Evolutionary conservation across 2,797 vertebrate genomes (phyloP).

Genomic region (Acestrorhynchus altus): DNA sequence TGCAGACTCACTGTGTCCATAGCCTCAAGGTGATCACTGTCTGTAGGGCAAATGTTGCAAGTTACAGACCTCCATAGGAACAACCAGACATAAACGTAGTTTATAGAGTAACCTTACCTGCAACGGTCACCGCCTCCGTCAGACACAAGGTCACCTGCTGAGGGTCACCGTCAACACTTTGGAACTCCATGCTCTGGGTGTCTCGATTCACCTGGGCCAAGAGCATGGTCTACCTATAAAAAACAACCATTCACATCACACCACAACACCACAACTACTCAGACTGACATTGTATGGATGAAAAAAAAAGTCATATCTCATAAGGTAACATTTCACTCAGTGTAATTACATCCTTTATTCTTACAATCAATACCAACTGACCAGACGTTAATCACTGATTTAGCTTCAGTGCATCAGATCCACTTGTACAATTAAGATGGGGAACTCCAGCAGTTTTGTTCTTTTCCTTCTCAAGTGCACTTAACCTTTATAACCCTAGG

Average conservation of each 20-base stretch:
- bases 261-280: neutral
- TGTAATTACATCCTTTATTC: neutral
- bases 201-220: slow-evolving; percentile 98
- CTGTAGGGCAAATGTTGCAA: slow-evolving; percentile 66
- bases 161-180: slow-evolving; percentile 90
- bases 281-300: neutral
- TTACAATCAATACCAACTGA: too few relatives aligned
- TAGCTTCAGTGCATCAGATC: too few relatives aligned
- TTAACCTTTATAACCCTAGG: too few relatives aligned
- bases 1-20: slow-evolving; percentile 98
- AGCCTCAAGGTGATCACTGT: slow-evolving; percentile 93
- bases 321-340: neutral
- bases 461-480: too few relatives aligned
- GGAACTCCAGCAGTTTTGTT: too few relatives aligned
- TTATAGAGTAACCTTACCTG: slow-evolving; percentile 79
- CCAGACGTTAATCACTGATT: too few relatives aligned
- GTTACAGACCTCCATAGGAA: slow-evolving; percentile 7
- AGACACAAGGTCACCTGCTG: slow-evolving; percentile 96
- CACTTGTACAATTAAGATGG: too few relatives aligned
- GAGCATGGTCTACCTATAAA: slow-evolving; percentile 88
- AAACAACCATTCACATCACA: slow-evolving; percentile 19
- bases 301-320: neutral
- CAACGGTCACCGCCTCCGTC: slow-evolving; percentile 93
- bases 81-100: neutral
- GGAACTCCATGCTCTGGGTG: slow-evolving; percentile 98